Evolutionary conservation across 2,888 invertebrate species (phyloP), one percentile per base, ranked within the genome.

Genomic region (Epirrhoe tristata): DNA sequence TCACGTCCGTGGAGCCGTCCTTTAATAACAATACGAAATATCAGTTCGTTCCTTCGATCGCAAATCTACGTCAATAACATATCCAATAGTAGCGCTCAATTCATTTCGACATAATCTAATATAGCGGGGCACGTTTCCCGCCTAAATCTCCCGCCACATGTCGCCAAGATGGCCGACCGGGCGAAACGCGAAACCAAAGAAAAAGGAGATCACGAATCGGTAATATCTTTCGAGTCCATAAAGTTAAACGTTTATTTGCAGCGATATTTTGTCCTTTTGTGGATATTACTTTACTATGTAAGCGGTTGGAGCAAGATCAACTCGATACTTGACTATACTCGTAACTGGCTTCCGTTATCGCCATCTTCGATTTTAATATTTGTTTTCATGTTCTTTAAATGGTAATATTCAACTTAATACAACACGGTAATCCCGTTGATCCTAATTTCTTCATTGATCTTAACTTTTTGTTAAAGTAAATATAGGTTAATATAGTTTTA

Each of bases 1-100:
- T 81, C 93, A 93, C 93, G 93, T 93, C 86, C 87, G 76, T 77
- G 71, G 85, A 81, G 83, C 81, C 80, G 80, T 89, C 86, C 89
- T 92, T 89, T 93, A 93, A 93, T 93, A 93, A 93, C 93, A 93
- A 93, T 93, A 93, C 90, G 85, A 91, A 93, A 93, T 93, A 93
- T 93, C 93, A 93, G 93, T 93, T 93, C 93, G 93, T 93, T 93
- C 90, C 90, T 93, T 82, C 90, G 91, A 91, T 93, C 93, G 93
- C 93, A 93, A 93, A 93, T 93, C 92, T 93, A 91, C 89, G 91
- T 93, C 93, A 92, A 93, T 93, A 93, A 93, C 93, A 93, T 91
- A 93, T 93, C 93, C 93, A 92, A 93, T 93, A 93, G 92, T 91
- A 90, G 91, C 86, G 86, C 87, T 87, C 93, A 91, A 93, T 93